Evolutionary conservation across 2,888 invertebrate species (phyloP), one percentile per base, ranked within the genome.

Genomic region (Pharmacophagus antenor): DNA sequence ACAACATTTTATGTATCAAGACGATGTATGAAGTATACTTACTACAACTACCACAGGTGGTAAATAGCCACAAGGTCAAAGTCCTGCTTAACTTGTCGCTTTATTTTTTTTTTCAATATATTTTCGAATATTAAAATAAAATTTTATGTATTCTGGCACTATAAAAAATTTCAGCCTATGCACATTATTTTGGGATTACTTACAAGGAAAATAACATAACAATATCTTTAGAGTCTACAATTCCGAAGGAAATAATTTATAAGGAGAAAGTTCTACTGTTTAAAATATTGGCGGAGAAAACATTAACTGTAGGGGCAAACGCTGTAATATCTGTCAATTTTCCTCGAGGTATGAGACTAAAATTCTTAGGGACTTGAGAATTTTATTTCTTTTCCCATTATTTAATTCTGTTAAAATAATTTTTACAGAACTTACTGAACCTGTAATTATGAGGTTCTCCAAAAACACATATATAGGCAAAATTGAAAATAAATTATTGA

Each of bases 241-340:
- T 86, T 54, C 85, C 85, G 6, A 78, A 76, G 54, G 80, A 83
- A 46, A 48, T 87, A 21, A 82, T 83, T 65, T 81, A 77, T 62
- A 70, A 66, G 5, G 79, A 82, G 65, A 85, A 84, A 60, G 70
- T 81, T 54, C 67, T 87, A n/a, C 46, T 79, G 17, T 80, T 86
- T 56, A 82, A 70, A 63, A 66, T 86, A 56, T 42, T 80, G 59
- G 87, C 85, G 49, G 70, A 74, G 25, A 85, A 84, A 63, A 73
- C 75, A 18, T 73, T 80, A 57, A 84, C 85, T n/a, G 79, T 85
- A 1, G 84, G 82, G 2, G 86, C 82, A 3, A 77, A 65, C 42
- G 73, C 87, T 27, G 75, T 75, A 15, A 68, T 88, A 10, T 66
- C 77, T 56, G 73, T 88, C 63, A 63, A 69, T 53, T 73, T 87